These are phyloP conservation scores for Epinephelus awoara DNA, from an alignment of 2,797 vertebrate species.

Conservation along the genomic window DNA sequence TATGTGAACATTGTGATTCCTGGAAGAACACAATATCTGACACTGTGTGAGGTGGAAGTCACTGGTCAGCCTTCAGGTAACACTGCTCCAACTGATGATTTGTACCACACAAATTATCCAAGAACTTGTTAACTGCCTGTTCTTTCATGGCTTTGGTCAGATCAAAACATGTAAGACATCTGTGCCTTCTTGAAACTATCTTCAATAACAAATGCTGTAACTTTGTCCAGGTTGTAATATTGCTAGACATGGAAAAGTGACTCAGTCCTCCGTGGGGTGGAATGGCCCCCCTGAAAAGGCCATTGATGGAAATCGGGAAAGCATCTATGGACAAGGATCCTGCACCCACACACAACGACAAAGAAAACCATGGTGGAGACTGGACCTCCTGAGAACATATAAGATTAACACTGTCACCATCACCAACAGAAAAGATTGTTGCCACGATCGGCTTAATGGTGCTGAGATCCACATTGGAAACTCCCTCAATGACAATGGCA, in stretches of 20 bases:
- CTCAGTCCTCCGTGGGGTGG: constrained; percentile 5
- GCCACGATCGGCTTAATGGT: background rate
- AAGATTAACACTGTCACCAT: constrained; percentile 33
- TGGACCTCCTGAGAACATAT: constrained; percentile 23
- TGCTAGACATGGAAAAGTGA: constrained; percentile 6
- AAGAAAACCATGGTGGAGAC: constrained; percentile 19
- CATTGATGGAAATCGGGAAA: constrained; percentile 21
- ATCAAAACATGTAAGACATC: too few relatives aligned
- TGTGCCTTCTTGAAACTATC: too few relatives aligned
- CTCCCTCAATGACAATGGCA: background rate
- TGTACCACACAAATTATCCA: too few relatives aligned
- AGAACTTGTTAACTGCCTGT: too few relatives aligned
- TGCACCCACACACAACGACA: background rate
- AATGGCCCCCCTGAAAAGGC: constrained; percentile 7
- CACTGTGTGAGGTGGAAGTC: constrained; percentile 22
- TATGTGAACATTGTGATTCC: constrained; percentile 26
- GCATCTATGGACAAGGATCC: background rate
- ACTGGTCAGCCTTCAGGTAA: too few relatives aligned
- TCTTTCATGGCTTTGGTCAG: too few relatives aligned
- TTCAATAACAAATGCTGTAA: too few relatives aligned
- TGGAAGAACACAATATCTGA: background rate
- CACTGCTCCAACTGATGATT: too few relatives aligned
- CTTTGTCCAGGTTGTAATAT: background rate
- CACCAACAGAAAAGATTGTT: constrained; percentile 39
- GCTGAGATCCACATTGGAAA: constrained; percentile 31